Conservation (phyloP, 2,113 vertebrate species). For the Haemorhous mexicanus region DNA sequence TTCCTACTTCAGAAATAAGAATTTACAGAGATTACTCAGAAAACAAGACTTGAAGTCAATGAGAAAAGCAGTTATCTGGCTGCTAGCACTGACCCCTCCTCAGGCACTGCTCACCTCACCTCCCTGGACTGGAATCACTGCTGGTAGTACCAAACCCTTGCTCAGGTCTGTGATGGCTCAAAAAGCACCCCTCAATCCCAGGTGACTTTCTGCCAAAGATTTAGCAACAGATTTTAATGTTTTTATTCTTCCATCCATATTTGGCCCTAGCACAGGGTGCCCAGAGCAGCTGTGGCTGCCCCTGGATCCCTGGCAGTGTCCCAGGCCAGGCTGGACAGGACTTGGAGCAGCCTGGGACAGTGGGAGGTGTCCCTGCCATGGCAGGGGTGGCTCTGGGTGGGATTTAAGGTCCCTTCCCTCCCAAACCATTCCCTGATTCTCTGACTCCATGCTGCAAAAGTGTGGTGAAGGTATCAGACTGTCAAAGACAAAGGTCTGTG, state of each 20-base stretch:
- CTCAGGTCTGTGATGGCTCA: neutral
- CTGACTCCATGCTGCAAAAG: neutral
- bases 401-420: neutral
- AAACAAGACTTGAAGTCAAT: neutral
- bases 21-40: neutral
- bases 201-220: neutral
- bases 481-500: neutral
- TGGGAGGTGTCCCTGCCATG: neutral
- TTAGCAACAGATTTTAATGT: neutral
- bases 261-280: neutral
- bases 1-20: neutral
- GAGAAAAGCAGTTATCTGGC: neutral
- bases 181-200: neutral
- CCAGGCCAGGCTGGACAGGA: accelerated
- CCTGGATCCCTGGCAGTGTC: neutral
- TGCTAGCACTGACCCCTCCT: neutral
- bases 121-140: neutral
- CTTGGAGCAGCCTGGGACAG: neutral
- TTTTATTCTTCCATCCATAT: neutral
- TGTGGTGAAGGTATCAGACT: neutral
- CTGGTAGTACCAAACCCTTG: neutral
- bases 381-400: neutral
- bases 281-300: neutral
- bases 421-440: neutral
- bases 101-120: neutral